These are phyloP conservation scores for Sebastes taczanowskii DNA, from an alignment of 2,797 vertebrate species.

Conservation along the genomic window DNA sequence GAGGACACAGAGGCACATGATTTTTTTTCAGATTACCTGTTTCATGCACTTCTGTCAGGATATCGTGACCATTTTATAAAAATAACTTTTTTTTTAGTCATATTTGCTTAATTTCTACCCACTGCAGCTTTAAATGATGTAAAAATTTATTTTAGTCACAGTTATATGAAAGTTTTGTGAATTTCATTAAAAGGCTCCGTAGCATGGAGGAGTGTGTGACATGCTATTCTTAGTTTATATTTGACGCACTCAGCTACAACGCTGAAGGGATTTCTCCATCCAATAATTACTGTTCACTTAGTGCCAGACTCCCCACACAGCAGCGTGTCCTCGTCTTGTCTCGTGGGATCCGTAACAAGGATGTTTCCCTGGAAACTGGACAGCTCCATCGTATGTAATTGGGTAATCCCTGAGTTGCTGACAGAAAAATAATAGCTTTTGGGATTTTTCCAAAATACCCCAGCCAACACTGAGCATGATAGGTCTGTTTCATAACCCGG, in stretches of 20 bases:
- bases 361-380: conserved; percentile 82
- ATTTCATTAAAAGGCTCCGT: conserved; percentile 17
- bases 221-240: conserved; percentile 66
- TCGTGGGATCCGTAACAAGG: conserved; percentile 65
- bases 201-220: conserved; percentile 14
- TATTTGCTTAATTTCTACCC: too few relatives aligned
- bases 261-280: conserved; percentile 70
- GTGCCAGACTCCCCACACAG: conserved; percentile 70
- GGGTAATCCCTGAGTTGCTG: conserved; percentile 70
- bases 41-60: too few relatives aligned
- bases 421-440: conserved; percentile 70
- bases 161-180: neutral
- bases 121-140: neutral
- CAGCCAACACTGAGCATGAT: conserved; percentile 38
- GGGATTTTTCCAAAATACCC: conserved; percentile 51
- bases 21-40: too few relatives aligned
- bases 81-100: too few relatives aligned
- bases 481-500: conserved; percentile 38
- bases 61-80: too few relatives aligned
- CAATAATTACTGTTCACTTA: conserved; percentile 68
- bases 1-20: too few relatives aligned
- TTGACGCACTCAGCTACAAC: conserved; percentile 65
- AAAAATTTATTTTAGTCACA: conserved; percentile 1
- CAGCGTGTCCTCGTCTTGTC: conserved; percentile 56
- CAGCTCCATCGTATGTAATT: conserved; percentile 68